phyloP scores from a whole-genome alignment of 2,888 invertebrate species.

The Pristionchus fissidentatus region DNA sequence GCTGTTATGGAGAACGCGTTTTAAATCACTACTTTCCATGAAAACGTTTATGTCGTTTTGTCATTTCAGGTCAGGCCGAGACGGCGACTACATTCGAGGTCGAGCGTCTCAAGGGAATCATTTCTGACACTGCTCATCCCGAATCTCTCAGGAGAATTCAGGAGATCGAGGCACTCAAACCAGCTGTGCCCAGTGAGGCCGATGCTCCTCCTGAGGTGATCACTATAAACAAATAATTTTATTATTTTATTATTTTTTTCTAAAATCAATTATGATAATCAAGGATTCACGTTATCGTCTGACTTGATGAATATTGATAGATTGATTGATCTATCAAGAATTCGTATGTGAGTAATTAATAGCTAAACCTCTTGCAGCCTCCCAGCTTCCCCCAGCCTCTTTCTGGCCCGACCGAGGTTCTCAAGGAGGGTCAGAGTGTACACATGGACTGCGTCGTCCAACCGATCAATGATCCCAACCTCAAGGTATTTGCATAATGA shows the following conservation, averaged over 20 bases:
- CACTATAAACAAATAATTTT: no score
- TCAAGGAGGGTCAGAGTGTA: constrained; percentile 80
- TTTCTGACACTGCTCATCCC: constrained; percentile 91
- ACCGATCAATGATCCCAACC: constrained; percentile 92
- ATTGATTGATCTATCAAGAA: no score
- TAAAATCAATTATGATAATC: no score
- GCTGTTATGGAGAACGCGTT: no score
- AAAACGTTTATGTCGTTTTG: no score
- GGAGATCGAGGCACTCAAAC: constrained; percentile 72
- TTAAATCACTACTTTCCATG: no score
- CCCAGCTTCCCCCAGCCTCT: constrained; percentile 91
- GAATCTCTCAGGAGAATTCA: constrained; percentile 88
- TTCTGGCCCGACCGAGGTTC: constrained; percentile 84
- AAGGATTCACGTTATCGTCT: no score
- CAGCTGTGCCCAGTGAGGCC: constrained; percentile 64
- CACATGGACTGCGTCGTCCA: constrained; percentile 87
- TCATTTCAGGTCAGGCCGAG: constrained; percentile 85
- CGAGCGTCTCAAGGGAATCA: constrained; percentile 66
- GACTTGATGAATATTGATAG: no score
- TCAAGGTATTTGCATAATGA: constrained; percentile 81
- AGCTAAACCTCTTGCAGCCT: constrained; percentile 51
- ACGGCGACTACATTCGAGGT: constrained; percentile 88
- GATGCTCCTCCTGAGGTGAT: constrained; percentile 65
- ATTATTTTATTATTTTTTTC: no score
- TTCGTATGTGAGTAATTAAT: no score